Evolutionary conservation across 2,888 invertebrate species (phyloP).

Genomic region (Bellardia pandia): DNA sequence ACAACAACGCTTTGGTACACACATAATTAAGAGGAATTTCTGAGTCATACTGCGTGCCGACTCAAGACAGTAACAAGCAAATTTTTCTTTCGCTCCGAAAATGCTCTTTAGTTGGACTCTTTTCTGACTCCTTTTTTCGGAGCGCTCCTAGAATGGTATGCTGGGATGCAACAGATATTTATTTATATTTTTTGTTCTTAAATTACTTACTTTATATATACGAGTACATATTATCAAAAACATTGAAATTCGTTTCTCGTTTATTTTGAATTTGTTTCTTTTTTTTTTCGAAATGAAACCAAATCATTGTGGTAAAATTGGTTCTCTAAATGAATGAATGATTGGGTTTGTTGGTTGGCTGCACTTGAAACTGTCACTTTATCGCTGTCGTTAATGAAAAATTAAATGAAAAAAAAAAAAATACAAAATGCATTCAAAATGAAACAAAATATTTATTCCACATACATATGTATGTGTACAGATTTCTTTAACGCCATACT

Average conservation of each 20-base stretch:
- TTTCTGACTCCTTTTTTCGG: too few relatives aligned
- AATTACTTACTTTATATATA: not conserved
- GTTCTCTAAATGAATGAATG: not conserved
- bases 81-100: too few relatives aligned
- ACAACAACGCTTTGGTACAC: too few relatives aligned
- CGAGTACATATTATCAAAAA: conserved; percentile 1
- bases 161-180: not conserved
- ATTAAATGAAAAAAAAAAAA: not conserved
- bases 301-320: conserved; percentile 34
- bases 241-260: conserved; percentile 7
- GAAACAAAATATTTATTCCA: not conserved
- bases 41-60: too few relatives aligned
- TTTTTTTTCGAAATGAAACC: conserved; percentile 7
- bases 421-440: conserved; percentile 1
- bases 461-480: not conserved
- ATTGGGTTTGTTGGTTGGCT: not conserved
- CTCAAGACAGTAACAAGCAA: too few relatives aligned
- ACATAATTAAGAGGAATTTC: too few relatives aligned
- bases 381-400: conserved; percentile 50
- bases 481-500: conserved; percentile 49
- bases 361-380: conserved; percentile 63
- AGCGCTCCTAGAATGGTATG: too few relatives aligned
- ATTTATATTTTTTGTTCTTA: conserved; percentile 3
- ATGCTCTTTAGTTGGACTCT: too few relatives aligned
- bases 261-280: conserved; percentile 3